Evolutionary conservation across 2,113 vertebrate genomes (phyloP), one percentile per base, ranked within the genome.

Genomic region (Hemibagrus wyckioides): DNA sequence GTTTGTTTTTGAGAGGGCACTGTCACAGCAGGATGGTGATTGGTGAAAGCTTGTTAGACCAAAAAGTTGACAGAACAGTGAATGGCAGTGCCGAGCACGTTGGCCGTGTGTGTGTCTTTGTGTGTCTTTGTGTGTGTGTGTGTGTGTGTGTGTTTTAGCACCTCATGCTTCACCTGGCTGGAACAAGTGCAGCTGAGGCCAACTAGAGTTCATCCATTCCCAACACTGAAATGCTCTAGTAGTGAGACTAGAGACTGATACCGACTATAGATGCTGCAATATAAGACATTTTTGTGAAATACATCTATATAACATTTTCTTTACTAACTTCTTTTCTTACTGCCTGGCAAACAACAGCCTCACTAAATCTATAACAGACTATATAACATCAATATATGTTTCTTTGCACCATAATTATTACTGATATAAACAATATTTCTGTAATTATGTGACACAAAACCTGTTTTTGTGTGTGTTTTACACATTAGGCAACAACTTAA

Each of bases 11-110:
- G 39, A 89, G 61, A 80, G 52, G 69, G 52, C 41, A 76, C 9
- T 82, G 87, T 77, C 84, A 85, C 84, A 67, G 67, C 48, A 85
- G 73, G 84, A n/a, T 75, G 41, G 80, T 83, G 80, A 88, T 44
- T 80, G 89, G 80, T 57, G 73, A 90, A 85, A 59, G 65, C 83
- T 82, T 82, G 67, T 82, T 89, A 84, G 82, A 85, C 83, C 48
- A 80, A 88, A 87, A 79, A 41, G 17, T 33, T 54, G 77, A 85
- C 44, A 54, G 57, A 88, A 44, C 80, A 25, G 30, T 77, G 36
- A 83, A 67, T 69, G 86, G 61, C 71, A 83, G 30, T n/a, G 4
- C 41, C 8, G 25, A 59, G 82, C 28, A 86, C 28, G 30, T 82
- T 87, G 63, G 88, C 75, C 61, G 21, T 28, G 30, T 39, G 44